phyloP scores from a whole-genome alignment of 2,113 vertebrate species.

The Lophura nycthemera region DNA sequence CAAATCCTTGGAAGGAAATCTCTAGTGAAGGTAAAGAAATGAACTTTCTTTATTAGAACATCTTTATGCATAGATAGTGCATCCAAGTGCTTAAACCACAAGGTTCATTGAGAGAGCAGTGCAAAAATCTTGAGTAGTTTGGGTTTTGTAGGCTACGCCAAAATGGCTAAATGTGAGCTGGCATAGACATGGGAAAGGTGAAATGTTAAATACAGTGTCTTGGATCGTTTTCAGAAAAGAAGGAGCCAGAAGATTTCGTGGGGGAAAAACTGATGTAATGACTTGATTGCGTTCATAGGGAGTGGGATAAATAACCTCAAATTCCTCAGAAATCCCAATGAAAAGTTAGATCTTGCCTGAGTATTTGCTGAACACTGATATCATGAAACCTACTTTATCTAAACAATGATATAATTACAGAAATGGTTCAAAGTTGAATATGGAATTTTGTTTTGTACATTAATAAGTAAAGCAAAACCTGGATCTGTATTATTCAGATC shows the following conservation, averaged over 20 bases:
- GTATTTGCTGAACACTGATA: neutral
- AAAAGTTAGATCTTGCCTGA: neutral
- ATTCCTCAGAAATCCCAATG: neutral
- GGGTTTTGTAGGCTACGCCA: neutral
- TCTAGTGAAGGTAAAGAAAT: conserved; percentile 89
- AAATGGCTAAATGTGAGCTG: neutral
- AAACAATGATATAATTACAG: neutral
- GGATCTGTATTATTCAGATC: neutral
- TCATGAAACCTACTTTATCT: neutral
- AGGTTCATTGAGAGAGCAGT: neutral
- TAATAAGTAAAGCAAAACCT: neutral
- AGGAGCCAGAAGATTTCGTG: neutral
- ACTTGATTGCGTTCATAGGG: neutral
- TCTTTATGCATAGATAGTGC: neutral
- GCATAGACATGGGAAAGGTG: neutral
- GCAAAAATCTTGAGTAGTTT: neutral
- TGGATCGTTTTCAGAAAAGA: neutral
- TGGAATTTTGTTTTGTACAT: neutral
- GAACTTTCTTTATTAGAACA: neutral
- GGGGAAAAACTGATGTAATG: neutral
- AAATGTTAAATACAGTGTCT: neutral
- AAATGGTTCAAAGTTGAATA: neutral
- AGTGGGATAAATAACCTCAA: neutral
- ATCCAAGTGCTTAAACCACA: neutral
- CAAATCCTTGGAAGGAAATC: conserved; percentile 95